These are phyloP conservation scores for Beris chalybata DNA, from an alignment of 2,888 invertebrate species.

Conservation along the genomic window DNA sequence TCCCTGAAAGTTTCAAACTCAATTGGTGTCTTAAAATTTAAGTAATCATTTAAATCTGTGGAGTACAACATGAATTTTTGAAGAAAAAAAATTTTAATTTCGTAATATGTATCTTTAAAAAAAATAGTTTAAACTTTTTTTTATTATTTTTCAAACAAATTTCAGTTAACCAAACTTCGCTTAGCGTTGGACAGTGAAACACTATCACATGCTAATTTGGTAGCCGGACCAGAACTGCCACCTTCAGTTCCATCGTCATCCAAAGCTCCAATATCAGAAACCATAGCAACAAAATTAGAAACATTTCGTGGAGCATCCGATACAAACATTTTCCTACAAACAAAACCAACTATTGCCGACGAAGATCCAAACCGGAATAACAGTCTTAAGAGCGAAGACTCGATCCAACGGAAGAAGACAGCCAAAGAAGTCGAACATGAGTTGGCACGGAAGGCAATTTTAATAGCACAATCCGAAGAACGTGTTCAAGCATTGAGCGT, in stretches of 20 bases:
- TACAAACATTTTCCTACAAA: constrained; percentile 36
- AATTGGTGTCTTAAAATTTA: no score
- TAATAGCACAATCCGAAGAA: constrained; percentile 72
- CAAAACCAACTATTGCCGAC: constrained; percentile 35
- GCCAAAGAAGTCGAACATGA: constrained; percentile 37
- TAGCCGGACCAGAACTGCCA: constrained; percentile 53
- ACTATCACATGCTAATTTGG: constrained; percentile 58
- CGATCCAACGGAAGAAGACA: constrained; percentile 6
- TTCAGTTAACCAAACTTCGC: constrained; percentile 74
- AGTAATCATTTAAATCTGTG: no score
- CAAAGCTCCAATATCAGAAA: constrained; percentile 28
- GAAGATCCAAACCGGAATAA: constrained; percentile 11
- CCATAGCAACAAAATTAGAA: constrained; percentile 32
- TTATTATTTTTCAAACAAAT: constrained; percentile 6
- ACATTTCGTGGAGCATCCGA: constrained; percentile 32
- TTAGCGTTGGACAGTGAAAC: constrained; percentile 75
- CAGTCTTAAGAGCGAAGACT: not conserved
- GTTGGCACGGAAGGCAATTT: constrained; percentile 50
- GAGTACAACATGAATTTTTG: no score
- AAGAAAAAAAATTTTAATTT: no score
- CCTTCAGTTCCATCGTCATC: constrained; percentile 28
- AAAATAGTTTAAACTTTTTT: no score
- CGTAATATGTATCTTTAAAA: no score
- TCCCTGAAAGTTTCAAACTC: no score
- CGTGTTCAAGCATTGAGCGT: constrained; percentile 89